These are phyloP conservation scores for Pseudoips prasinana DNA, from an alignment of 2,888 invertebrate species.

Conservation along the genomic window DNA sequence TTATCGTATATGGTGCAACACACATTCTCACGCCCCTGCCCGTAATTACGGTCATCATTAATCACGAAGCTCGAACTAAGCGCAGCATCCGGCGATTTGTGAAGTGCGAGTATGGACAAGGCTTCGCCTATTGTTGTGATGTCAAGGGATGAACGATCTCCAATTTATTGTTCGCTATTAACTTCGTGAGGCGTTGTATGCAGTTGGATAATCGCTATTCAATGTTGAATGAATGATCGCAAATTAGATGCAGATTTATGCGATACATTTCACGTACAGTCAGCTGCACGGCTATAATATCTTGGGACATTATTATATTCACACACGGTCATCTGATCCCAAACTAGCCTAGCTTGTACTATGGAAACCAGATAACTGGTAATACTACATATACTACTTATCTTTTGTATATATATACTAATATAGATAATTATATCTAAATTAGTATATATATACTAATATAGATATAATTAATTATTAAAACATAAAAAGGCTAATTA, in stretches of 20 bases:
- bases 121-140: conserved; percentile 42
- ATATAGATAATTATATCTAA: no score
- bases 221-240: neutral
- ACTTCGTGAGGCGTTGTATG: conserved; percentile 4
- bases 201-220: neutral
- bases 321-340: no score
- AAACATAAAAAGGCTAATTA: no score
- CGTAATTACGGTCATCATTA: conserved; percentile 49
- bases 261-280: no score
- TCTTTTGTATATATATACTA: no score
- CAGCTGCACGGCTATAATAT: no score
- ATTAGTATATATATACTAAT: no score
- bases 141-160: conserved; percentile 31
- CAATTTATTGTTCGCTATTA: conserved; percentile 21
- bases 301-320: no score
- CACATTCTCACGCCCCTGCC: conserved; percentile 46
- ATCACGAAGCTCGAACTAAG: conserved; percentile 46
- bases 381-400: no score
- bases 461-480: no score
- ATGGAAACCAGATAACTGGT: no score
- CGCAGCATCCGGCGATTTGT: conserved; percentile 41
- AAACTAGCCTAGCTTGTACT: no score
- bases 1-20: conserved; percentile 41
- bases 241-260: conserved; percentile 7
- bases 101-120: conserved; percentile 35